Evolutionary conservation across 30 jellyfish, hydroid and myxozoan genomes (phyloP).

Genomic region (Aurelia aurita complex sp. Pacific): DNA sequence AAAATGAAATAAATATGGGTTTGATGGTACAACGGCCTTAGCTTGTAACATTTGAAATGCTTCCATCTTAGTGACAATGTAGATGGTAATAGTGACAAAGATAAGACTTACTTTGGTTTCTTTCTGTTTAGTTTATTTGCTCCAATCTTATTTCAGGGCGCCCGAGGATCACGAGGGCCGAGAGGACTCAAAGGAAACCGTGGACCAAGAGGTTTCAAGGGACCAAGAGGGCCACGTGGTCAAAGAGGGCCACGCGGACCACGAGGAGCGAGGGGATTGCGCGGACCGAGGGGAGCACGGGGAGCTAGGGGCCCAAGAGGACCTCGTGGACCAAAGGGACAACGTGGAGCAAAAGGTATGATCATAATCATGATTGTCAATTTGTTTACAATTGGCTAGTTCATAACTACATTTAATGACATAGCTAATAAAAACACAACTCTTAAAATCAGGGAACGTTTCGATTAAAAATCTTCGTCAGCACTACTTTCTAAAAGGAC

Average conservation of each 20-base stretch:
- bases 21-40: too few relatives aligned
- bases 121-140: background rate
- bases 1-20: too few relatives aligned
- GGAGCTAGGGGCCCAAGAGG: conserved; percentile 17
- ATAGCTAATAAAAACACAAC: too few relatives aligned
- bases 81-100: too few relatives aligned
- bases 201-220: conserved; percentile 37
- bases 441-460: too few relatives aligned
- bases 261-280: background rate
- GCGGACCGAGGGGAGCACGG: background rate
- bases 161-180: conserved; percentile 11
- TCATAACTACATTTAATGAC: too few relatives aligned
- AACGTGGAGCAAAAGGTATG: conserved; percentile 20
- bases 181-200: conserved; percentile 15
- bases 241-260: conserved; percentile 2
- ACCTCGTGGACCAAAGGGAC: conserved; percentile 28
- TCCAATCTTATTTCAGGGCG: background rate
- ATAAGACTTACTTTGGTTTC: too few relatives aligned
- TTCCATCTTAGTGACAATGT: too few relatives aligned
- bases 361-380: background rate
- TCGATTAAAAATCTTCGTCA: too few relatives aligned
- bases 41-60: too few relatives aligned
- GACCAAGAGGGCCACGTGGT: conserved; percentile 33
- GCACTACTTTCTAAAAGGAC: too few relatives aligned
- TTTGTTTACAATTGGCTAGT: too few relatives aligned